Percentiles rank a stretch among this genome's conserved stretches.
Evolutionary conservation across 37 sponge, comb jelly and placozoan species (phyloP).

Genomic region (Geodia barretti): DNA sequence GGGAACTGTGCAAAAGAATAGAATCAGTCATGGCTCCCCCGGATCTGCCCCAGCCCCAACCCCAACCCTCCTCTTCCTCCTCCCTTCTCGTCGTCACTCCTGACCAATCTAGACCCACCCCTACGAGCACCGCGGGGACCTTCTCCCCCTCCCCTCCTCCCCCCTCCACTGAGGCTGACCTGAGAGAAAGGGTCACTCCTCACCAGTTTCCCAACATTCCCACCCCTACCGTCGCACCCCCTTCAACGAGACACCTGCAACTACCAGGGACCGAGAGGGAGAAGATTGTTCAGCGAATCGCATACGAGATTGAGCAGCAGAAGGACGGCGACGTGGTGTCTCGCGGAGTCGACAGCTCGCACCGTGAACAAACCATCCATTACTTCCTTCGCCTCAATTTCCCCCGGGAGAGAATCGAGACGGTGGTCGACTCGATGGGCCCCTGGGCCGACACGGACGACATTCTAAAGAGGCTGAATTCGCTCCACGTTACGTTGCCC

Average conservation of each 20-base stretch:
- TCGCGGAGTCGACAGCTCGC: not conserved
- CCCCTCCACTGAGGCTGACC: not conserved
- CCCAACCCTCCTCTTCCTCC: too few species aligned
- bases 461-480: slow-evolving; percentile 39
- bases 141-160: not conserved
- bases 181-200: not conserved
- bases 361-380: slow-evolving; percentile 8
- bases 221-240: not conserved
- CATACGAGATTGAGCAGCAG: not conserved
- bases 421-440: slow-evolving; percentile 48
- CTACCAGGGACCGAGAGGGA: not conserved
- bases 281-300: not conserved
- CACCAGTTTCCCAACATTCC: not conserved
- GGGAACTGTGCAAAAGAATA: too few species aligned
- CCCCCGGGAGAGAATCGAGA: slow-evolving; percentile 30
- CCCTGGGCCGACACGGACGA: slow-evolving; percentile 45
- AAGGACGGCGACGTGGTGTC: not conserved
- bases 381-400: slow-evolving; percentile 47
- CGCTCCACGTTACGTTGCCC: not conserved
- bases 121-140: not conserved
- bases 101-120: not conserved
- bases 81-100: too few species aligned
- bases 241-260: not conserved
- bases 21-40: not conserved
- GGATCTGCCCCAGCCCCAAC: not conserved